phyloP scores from a whole-genome alignment of 2,113 vertebrate genomes.

The Macquaria australasica region DNA sequence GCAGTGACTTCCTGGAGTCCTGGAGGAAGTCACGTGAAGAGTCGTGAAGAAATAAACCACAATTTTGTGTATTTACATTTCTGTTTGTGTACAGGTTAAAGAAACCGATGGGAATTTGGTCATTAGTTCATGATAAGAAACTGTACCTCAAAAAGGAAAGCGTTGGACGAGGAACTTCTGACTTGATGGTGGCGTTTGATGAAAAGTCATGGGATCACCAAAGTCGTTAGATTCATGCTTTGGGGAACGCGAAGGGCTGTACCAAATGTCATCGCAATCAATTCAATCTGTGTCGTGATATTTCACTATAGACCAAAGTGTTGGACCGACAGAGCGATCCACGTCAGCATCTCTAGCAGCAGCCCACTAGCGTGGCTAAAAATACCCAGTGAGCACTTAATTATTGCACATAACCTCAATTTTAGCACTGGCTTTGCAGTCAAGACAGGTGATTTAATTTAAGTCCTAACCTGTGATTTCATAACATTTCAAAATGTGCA shows the following conservation, averaged over 20 bases:
- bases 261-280: background rate
- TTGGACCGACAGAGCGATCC: background rate
- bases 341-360: background rate
- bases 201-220: background rate
- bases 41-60: too few species aligned
- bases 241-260: background rate
- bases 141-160: background rate
- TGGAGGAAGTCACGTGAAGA: too few species aligned
- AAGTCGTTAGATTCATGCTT: background rate
- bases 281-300: background rate
- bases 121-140: background rate
- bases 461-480: slow-evolving; percentile 25
- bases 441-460: background rate
- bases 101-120: background rate
- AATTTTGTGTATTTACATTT: too few species aligned
- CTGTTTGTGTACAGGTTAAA: too few species aligned
- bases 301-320: background rate
- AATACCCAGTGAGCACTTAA: slow-evolving; percentile 27
- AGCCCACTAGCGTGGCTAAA: slow-evolving; percentile 18
- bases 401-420: slow-evolving; percentile 78
- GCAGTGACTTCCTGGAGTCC: too few species aligned
- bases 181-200: background rate
- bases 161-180: background rate
- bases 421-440: slow-evolving; percentile 30
- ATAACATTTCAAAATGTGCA: slow-evolving; percentile 23